A percentile compares a stretch with the other conserved stretches of the same genome.
Conservation (phyloP, 2,797 vertebrate species). For the Rhadinocentrus ornatus region DNA sequence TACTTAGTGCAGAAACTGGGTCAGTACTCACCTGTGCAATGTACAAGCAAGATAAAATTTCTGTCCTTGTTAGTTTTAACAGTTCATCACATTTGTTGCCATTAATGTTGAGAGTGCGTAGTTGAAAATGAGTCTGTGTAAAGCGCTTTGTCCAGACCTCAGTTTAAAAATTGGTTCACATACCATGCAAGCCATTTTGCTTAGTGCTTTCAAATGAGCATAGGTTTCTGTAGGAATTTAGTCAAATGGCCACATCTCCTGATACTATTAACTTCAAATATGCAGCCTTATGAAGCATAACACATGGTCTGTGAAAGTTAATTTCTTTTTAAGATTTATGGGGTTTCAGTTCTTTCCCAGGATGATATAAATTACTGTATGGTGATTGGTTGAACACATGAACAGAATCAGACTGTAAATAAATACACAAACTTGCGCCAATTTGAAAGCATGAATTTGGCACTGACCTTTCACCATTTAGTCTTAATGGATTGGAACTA, state of each 20-base stretch:
- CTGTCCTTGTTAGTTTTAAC: constrained; percentile 12
- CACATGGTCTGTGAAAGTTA: neutral
- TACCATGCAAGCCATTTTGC: neutral
- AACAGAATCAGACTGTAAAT: too few relatives aligned
- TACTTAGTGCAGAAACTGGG: constrained; percentile 40
- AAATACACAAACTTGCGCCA: too few relatives aligned
- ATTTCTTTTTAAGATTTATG: neutral
- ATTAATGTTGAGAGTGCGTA: neutral
- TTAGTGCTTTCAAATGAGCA: neutral
- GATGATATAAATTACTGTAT: too few relatives aligned
- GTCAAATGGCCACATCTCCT: neutral
- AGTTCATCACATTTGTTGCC: neutral
- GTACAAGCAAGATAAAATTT: constrained; percentile 11
- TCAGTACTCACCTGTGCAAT: constrained; percentile 21
- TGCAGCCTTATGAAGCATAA: neutral
- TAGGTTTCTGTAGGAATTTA: neutral
- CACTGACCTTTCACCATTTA: too few relatives aligned
- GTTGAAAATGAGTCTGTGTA: constrained; percentile 2
- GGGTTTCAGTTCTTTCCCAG: neutral
- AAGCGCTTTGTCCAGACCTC: constrained; percentile 18
- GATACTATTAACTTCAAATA: neutral
- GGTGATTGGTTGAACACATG: too few relatives aligned
- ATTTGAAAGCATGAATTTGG: too few relatives aligned
- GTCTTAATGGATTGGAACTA: too few relatives aligned
- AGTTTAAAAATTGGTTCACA: neutral